Conservation (phyloP, 2,797 vertebrate genomes). For the Scolopax bukidnonensis region DNA sequence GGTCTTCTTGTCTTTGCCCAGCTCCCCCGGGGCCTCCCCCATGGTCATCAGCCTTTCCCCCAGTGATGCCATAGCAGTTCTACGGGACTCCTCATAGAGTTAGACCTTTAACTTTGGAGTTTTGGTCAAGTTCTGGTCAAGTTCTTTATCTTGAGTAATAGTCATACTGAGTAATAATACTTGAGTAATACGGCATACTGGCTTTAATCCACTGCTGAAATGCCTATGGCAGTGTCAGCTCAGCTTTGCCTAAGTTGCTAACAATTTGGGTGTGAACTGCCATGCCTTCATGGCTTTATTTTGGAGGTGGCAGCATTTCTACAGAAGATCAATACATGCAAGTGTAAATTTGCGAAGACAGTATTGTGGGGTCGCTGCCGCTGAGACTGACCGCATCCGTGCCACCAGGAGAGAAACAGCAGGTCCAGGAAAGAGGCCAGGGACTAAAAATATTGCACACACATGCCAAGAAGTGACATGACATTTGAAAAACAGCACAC, state of each 20-base stretch:
- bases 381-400: accelerated
- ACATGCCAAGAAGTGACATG: neutral
- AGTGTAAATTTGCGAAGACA: neutral
- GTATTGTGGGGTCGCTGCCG: neutral
- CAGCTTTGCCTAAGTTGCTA: neutral
- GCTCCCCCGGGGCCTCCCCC: neutral
- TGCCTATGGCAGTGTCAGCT: neutral
- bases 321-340: neutral
- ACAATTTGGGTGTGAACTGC: neutral
- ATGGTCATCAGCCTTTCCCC: neutral
- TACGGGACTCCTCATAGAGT: neutral
- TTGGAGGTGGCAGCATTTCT: neutral
- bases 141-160: neutral
- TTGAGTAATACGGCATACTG: accelerated
- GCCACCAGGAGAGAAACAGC: neutral
- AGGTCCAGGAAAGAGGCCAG: neutral
- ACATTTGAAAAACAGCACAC: neutral
- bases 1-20: neutral
- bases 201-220: neutral
- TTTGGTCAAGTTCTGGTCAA: neutral
- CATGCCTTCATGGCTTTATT: neutral
- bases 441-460: neutral
- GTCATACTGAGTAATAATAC: too few relatives aligned
- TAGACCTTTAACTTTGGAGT: neutral
- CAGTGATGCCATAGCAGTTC: accelerated